Conservation (phyloP, 2,113 vertebrate species). For the Stictonetta naevosa region DNA sequence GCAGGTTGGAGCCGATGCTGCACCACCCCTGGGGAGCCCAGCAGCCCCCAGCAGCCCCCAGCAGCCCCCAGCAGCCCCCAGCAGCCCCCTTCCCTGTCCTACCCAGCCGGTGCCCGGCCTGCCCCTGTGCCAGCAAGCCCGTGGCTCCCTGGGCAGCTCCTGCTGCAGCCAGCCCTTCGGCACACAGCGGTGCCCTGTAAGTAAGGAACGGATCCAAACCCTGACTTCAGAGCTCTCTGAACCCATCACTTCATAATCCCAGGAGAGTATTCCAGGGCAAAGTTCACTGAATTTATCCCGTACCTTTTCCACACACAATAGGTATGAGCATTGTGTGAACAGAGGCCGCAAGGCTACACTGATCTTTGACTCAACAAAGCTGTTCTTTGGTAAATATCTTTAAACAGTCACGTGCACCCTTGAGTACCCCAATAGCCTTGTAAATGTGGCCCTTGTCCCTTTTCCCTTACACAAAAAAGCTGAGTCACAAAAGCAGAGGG, state of each 20-base stretch:
- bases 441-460: neutral
- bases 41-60: neutral
- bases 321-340: neutral
- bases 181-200: neutral
- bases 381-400: neutral
- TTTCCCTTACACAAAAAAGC: neutral
- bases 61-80: no score
- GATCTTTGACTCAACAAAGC: neutral
- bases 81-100: no score
- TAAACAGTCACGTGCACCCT: neutral
- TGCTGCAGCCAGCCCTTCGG: neutral
- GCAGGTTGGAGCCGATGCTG: no score
- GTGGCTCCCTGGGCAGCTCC: rapidly evolving
- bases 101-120: neutral
- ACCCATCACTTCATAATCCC: neutral
- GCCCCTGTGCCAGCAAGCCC: neutral
- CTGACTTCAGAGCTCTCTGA: neutral
- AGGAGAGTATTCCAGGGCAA: neutral
- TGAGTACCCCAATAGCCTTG: neutral
- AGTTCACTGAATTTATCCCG: neutral
- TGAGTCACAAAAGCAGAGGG: neutral
- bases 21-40: neutral
- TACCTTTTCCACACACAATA: neutral
- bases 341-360: neutral
- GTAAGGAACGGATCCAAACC: neutral